Conservation (phyloP, 2,888 invertebrate species). For the Apodemia duryi region DNA sequence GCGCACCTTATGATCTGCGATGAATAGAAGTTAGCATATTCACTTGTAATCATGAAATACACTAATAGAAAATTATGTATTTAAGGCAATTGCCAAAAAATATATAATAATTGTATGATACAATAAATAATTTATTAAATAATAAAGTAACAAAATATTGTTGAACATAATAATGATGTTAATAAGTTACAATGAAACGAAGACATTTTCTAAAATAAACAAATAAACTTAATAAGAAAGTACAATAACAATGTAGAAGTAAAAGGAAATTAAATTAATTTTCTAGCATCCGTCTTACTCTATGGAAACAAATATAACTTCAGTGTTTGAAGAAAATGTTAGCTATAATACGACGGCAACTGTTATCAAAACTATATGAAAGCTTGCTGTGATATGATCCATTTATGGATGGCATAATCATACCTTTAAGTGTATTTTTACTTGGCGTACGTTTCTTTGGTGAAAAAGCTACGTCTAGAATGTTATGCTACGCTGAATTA, state of each 20-base stretch:
- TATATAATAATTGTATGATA: no score
- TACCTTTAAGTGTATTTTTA: constrained; percentile 9
- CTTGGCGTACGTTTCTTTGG: neutral
- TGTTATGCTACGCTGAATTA: neutral
- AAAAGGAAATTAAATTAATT: constrained; percentile 12
- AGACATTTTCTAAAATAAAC: neutral
- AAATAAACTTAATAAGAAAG: constrained; percentile 14
- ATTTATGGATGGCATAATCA: neutral
- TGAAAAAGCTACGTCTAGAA: neutral
- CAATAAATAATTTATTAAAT: no score
- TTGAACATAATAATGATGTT: neutral
- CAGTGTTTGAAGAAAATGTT: constrained; percentile 10
- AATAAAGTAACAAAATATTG: no score
- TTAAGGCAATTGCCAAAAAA: no score
- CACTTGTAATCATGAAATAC: no score
- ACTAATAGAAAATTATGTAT: no score
- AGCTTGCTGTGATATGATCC: constrained; percentile 10
- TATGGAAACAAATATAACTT: constrained; percentile 14
- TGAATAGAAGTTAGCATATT: no score
- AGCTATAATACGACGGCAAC: constrained; percentile 2
- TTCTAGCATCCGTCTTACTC: constrained; percentile 13
- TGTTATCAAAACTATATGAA: constrained; percentile 9
- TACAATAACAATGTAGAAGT: constrained; percentile 19
- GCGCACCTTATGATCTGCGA: no score
- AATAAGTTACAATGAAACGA: neutral